Percentiles rank a stretch among this genome's conserved stretches.
Conservation (phyloP, 2,113 vertebrate species). For the Microtus oregoni region DNA sequence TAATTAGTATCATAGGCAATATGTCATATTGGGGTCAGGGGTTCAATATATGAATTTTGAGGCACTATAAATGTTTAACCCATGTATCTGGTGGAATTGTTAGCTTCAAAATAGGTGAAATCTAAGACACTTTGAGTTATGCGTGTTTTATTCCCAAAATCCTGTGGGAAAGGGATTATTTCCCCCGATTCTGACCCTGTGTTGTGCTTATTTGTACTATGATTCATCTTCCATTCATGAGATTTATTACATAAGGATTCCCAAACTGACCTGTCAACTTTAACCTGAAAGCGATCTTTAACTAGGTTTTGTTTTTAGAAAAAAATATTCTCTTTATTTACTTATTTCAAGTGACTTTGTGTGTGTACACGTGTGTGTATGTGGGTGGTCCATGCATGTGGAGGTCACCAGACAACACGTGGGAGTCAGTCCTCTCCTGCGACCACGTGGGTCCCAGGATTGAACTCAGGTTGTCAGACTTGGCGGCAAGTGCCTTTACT, state of each 20-base stretch:
- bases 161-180: not conserved
- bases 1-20: not conserved
- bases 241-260: not conserved
- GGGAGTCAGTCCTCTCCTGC: not conserved
- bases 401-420: not conserved
- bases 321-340: not conserved
- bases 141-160: not conserved
- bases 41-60: not conserved
- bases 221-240: not conserved
- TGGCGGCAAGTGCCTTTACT: not conserved
- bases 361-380: not conserved
- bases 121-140: not conserved
- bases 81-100: not conserved
- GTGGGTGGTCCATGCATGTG: too few species aligned
- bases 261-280: not conserved
- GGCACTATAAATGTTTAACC: not conserved
- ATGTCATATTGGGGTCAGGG: not conserved
- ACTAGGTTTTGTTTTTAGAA: not conserved
- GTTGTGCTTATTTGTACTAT: not conserved
- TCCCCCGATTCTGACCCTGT: not conserved
- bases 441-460: not conserved
- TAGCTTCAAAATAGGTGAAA: not conserved
- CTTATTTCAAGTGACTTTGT: not conserved
- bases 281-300: not conserved
- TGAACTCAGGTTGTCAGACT: not conserved